Conservation (phyloP, 2,888 invertebrate genomes). For the Melieria crassipennis region DNA sequence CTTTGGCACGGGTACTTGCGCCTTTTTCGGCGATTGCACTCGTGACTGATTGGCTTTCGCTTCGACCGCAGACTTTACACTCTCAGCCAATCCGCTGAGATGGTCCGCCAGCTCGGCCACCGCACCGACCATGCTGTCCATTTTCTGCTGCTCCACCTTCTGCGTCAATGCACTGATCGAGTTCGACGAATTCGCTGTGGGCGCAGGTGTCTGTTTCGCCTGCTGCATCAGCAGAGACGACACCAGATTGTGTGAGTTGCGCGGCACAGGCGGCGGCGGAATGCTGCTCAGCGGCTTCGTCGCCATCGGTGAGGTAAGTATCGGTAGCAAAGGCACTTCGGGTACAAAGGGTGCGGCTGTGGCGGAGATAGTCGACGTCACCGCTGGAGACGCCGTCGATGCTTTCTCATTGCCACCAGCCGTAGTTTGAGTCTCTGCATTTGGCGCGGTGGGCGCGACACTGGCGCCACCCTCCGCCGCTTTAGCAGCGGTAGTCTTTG, state of each 20-base stretch:
- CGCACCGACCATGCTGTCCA: slow-evolving; percentile 46
- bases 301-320: slow-evolving; percentile 66
- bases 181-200: slow-evolving; percentile 47
- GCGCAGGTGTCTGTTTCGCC: slow-evolving; percentile 46
- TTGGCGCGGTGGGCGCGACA: background rate
- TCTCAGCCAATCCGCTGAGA: slow-evolving; percentile 61
- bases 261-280: slow-evolving; percentile 73
- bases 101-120: slow-evolving; percentile 60
- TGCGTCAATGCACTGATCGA: slow-evolving; percentile 58
- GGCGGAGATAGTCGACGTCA: slow-evolving; percentile 21
- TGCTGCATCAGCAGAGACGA: slow-evolving; percentile 54
- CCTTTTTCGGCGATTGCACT: background rate
- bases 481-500: slow-evolving; percentile 11
- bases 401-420: slow-evolving; percentile 44
- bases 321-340: slow-evolving; percentile 50
- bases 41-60: background rate
- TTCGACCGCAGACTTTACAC: slow-evolving; percentile 49
- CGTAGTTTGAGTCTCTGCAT: background rate
- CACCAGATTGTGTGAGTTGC: slow-evolving; percentile 67
- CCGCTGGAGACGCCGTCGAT: background rate
- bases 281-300: slow-evolving; percentile 73
- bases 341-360: slow-evolving; percentile 34
- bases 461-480: background rate
- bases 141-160: slow-evolving; percentile 52
- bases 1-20: slow-evolving; percentile 36